These are phyloP conservation scores for Lepeophtheirus salmonis DNA, from an alignment of 1,140 invertebrate genomes.

Conservation along the genomic window DNA sequence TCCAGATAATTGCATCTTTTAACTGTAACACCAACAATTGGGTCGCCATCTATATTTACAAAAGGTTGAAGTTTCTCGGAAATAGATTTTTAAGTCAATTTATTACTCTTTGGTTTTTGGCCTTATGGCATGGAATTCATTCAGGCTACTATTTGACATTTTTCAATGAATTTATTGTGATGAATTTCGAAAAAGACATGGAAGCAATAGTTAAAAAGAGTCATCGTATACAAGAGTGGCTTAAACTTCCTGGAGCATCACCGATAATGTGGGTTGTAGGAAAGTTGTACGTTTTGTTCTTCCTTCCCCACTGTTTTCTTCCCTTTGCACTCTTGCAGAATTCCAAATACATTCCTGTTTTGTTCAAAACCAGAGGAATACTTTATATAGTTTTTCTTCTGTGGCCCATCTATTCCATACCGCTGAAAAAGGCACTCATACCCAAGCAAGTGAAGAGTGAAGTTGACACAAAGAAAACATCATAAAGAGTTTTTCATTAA, in stretches of 20 bases:
- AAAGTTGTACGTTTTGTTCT: constrained; percentile 53
- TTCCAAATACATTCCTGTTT: constrained; percentile 29
- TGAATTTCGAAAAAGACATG: constrained; percentile 57
- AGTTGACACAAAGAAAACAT: too few species aligned
- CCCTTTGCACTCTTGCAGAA: constrained; percentile 56
- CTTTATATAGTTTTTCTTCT: constrained; percentile 11
- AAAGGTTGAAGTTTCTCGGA: constrained; percentile 68
- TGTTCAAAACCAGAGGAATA: constrained; percentile 22
- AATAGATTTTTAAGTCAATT: constrained; percentile 64
- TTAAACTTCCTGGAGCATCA: constrained; percentile 24
- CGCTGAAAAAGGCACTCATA: too few species aligned
- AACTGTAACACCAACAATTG: constrained; percentile 86
- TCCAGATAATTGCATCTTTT: constrained; percentile 64
- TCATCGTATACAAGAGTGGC: constrained; percentile 21
- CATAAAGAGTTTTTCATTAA: too few species aligned
- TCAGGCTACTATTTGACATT: constrained; percentile 80
- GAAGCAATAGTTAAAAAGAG: constrained; percentile 25
- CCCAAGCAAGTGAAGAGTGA: too few species aligned
- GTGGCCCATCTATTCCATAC: too few species aligned
- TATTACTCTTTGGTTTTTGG: constrained; percentile 59
- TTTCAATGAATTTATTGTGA: constrained; percentile 70
- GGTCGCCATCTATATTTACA: constrained; percentile 69
- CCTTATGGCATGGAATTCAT: constrained; percentile 80
- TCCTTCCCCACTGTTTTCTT: constrained; percentile 63
- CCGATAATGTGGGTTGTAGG: constrained; percentile 34